These are phyloP conservation scores for Linnaemya vulpina DNA, from an alignment of 2,888 invertebrate species.

Conservation along the genomic window DNA sequence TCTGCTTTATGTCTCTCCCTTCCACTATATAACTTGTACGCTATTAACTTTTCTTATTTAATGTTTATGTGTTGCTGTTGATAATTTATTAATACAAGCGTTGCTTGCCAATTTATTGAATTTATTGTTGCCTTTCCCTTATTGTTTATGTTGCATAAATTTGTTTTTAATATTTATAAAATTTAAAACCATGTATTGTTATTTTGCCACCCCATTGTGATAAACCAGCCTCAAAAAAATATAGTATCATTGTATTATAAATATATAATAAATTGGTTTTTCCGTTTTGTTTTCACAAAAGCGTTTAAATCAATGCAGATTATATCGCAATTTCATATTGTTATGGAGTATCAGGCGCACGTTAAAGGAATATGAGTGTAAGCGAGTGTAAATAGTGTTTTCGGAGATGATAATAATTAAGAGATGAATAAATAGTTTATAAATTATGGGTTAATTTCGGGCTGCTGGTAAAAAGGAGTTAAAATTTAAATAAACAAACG, in stretches of 20 bases:
- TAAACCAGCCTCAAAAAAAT: neutral
- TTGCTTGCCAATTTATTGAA: slow-evolving; percentile 13
- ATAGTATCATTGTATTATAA: slow-evolving; percentile 40
- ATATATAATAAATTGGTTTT: slow-evolving; percentile 19
- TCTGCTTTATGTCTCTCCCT: too few species aligned
- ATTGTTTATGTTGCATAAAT: slow-evolving; percentile 53
- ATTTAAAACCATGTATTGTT: slow-evolving; percentile 47
- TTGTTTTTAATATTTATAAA: slow-evolving; percentile 51
- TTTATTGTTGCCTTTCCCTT: slow-evolving; percentile 29
- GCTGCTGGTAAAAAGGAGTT: neutral
- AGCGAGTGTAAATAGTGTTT: slow-evolving; percentile 8
- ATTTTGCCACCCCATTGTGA: slow-evolving; percentile 12
- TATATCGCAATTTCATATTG: slow-evolving; percentile 57
- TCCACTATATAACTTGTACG: too few species aligned
- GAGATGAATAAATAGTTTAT: slow-evolving; percentile 18
- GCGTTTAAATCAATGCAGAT: slow-evolving; percentile 60
- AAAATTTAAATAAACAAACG: slow-evolving; percentile 18
- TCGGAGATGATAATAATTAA: slow-evolving; percentile 6
- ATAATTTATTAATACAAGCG: slow-evolving; percentile 49
- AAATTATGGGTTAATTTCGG: slow-evolving; percentile 38
- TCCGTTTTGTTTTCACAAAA: slow-evolving; percentile 18
- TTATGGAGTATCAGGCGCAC: slow-evolving; percentile 26
- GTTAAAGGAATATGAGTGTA: slow-evolving; percentile 16
- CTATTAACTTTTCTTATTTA: slow-evolving; percentile 18
- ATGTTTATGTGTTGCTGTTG: slow-evolving; percentile 19